A percentile compares a stretch with the other conserved stretches of the same genome.
These are phyloP conservation scores for Itoplectis maculator DNA, from an alignment of 2,888 invertebrate species.

Conservation along the genomic window DNA sequence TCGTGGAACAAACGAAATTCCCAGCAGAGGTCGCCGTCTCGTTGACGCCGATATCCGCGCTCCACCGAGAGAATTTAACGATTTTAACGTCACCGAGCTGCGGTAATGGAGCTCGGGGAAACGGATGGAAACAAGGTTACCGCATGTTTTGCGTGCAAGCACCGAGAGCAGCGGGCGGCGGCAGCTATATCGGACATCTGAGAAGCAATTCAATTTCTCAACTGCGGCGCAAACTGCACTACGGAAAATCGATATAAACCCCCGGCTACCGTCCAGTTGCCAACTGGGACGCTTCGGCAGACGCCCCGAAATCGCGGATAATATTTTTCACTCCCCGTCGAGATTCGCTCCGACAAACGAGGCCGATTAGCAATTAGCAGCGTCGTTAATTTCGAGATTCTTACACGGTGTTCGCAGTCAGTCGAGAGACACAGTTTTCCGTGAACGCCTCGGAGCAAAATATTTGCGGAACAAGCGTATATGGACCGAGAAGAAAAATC, in stretches of 20 bases:
- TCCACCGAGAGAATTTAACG: constrained; percentile 36
- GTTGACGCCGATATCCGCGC: constrained; percentile 17
- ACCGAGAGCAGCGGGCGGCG: no score
- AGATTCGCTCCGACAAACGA: background rate
- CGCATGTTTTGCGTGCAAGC: constrained; percentile 48
- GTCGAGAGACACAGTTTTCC: no score
- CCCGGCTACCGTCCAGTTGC: constrained; percentile 60
- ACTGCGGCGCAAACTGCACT: constrained; percentile 57
- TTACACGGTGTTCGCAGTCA: background rate
- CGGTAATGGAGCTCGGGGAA: constrained; percentile 14
- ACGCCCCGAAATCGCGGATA: constrained; percentile 39
- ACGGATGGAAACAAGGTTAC: constrained; percentile 51
- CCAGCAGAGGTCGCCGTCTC: background rate
- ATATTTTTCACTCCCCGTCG: constrained; percentile 28
- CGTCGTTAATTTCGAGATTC: background rate
- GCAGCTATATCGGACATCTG: constrained; percentile 43
- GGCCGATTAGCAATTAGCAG: background rate
- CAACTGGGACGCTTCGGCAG: constrained; percentile 64
- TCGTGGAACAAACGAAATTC: constrained; percentile 11
- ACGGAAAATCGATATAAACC: constrained; percentile 71
- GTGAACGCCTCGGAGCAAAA: no score
- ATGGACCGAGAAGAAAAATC: background rate
- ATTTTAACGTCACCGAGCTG: constrained; percentile 51
- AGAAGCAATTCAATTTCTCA: constrained; percentile 64
- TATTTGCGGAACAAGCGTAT: background rate